Conservation (phyloP, 2,888 invertebrate species). For the Netelia inedita region DNA sequence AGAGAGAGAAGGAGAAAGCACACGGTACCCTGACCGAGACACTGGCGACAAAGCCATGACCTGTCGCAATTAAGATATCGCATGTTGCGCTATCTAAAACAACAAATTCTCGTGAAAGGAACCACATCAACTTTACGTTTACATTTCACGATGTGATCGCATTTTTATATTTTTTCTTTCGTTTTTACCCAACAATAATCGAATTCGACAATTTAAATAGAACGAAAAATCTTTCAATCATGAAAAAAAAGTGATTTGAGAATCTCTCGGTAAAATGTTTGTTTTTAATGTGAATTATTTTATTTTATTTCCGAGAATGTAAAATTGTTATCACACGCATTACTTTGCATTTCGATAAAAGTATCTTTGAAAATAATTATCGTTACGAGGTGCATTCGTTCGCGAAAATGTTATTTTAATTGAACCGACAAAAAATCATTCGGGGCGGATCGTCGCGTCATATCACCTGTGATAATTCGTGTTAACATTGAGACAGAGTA, state of each 20-base stretch:
- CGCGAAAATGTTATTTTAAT: neutral
- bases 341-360: neutral
- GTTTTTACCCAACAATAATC: neutral
- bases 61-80: constrained; percentile 79
- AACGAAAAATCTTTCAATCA: neutral
- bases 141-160: constrained; percentile 14
- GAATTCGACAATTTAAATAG: neutral
- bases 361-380: neutral
- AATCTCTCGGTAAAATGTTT: too few relatives aligned
- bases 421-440: constrained; percentile 27
- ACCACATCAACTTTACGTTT: constrained; percentile 2
- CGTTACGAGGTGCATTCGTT: neutral
- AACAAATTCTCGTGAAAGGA: constrained; percentile 62
- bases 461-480: constrained; percentile 80
- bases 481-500: constrained; percentile 79
- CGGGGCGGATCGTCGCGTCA: constrained; percentile 26
- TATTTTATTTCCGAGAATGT: neutral
- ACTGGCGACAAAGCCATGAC: constrained; percentile 76
- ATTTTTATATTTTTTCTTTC: constrained; percentile 6
- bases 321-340: neutral
- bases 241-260: neutral
- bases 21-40: constrained; percentile 44
- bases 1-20: constrained; percentile 23
- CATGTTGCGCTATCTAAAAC: constrained; percentile 67
- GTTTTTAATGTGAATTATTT: too few relatives aligned